Conservation (phyloP, 2,113 vertebrate genomes). For the Scartelaos histophorus region DNA sequence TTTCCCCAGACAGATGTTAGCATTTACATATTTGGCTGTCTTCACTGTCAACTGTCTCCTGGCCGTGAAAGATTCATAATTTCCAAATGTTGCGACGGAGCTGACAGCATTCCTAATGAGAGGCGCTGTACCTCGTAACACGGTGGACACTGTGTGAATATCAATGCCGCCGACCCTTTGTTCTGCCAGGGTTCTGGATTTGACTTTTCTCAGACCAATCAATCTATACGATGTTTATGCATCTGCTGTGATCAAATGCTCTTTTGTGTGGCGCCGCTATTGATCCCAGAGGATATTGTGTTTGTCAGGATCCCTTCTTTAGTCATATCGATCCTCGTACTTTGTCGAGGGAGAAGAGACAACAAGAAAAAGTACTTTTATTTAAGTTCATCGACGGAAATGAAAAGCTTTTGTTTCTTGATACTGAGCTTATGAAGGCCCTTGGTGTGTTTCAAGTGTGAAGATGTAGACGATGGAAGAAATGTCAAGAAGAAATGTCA, state of each 20-base stretch:
- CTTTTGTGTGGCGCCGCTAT: background rate
- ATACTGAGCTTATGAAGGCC: background rate
- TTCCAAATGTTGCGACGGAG: constrained; percentile 29
- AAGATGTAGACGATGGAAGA: background rate
- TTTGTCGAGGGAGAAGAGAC: background rate
- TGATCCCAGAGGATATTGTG: background rate
- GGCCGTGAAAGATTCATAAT: constrained; percentile 42
- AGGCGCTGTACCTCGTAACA: constrained; percentile 16
- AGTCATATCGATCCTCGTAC: background rate
- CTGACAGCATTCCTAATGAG: constrained; percentile 36
- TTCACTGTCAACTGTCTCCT: constrained; percentile 25
- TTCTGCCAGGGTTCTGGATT: constrained; percentile 22
- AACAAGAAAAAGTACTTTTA: background rate
- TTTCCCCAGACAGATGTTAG: constrained; percentile 35
- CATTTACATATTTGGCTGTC: constrained; percentile 47
- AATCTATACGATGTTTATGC: constrained; percentile 16
- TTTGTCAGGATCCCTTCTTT: background rate
- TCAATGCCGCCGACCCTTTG: constrained; percentile 26
- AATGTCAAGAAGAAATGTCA: too few relatives aligned
- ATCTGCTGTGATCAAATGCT: background rate
- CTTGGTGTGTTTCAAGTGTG: background rate
- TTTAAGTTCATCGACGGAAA: too few relatives aligned
- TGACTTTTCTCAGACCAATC: constrained; percentile 11
- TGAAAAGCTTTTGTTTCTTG: too few relatives aligned
- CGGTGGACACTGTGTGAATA: constrained; percentile 16